Evolutionary conservation across 1,140 invertebrate genomes (phyloP).

Genomic region (Gryllus bimaculatus): DNA sequence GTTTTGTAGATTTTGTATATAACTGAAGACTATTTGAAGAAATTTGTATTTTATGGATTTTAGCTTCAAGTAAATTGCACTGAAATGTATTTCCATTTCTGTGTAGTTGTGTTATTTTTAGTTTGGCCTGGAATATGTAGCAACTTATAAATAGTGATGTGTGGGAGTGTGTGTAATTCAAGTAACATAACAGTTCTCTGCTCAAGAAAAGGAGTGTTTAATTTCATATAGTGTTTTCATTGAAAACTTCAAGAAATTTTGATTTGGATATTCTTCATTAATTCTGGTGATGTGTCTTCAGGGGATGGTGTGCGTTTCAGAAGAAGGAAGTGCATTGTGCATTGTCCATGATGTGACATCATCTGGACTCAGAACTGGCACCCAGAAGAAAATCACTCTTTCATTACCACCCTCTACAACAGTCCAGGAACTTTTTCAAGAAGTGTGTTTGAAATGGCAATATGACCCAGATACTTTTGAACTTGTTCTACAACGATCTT

Average conservation of each 20-base stretch:
- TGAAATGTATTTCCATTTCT: neutral
- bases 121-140: neutral
- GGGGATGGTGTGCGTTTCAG: slow-evolving; percentile 33
- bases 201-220: neutral
- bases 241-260: neutral
- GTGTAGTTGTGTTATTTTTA: neutral
- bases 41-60: neutral
- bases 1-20: neutral
- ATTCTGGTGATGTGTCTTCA: slow-evolving; percentile 25
- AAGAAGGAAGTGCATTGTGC: slow-evolving; percentile 39
- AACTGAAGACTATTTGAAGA: neutral
- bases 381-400: slow-evolving; percentile 36
- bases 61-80: slow-evolving; percentile 7
- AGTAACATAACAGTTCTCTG: neutral
- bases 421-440: slow-evolving; percentile 38
- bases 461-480: slow-evolving; percentile 44
- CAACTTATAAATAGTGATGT: neutral
- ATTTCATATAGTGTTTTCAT: neutral
- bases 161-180: neutral
- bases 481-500: slow-evolving; percentile 29
- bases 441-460: slow-evolving; percentile 41
- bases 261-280: neutral
- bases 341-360: slow-evolving; percentile 44
- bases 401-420: slow-evolving; percentile 40
- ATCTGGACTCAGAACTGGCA: slow-evolving; percentile 28